These are phyloP conservation scores for Dunckerocampus dactyliophorus DNA, from an alignment of 2,113 vertebrate species.

Conservation along the genomic window DNA sequence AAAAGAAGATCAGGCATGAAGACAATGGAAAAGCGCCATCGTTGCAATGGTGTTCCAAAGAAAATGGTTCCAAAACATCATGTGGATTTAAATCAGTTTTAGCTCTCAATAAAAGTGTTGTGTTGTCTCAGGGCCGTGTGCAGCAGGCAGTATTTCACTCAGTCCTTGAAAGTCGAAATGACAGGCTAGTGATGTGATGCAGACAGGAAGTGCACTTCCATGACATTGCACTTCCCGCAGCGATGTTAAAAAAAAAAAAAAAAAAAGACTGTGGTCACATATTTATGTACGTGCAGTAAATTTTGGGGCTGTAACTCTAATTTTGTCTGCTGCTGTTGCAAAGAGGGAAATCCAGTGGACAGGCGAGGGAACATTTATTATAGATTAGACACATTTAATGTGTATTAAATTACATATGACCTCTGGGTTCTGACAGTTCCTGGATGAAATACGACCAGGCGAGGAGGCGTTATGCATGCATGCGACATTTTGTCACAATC, in stretches of 20 bases:
- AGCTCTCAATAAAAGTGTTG: neutral
- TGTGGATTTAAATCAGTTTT: neutral
- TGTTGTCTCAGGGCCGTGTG: neutral
- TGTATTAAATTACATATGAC: constrained; percentile 46
- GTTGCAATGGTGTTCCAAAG: neutral
- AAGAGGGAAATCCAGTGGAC: constrained; percentile 12
- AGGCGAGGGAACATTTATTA: constrained; percentile 34
- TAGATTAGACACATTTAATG: constrained; percentile 44
- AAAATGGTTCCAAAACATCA: too few relatives aligned
- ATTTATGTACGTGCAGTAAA: neutral
- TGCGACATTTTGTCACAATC: constrained; percentile 5
- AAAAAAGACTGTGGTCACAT: constrained; percentile 24
- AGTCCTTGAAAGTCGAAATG: neutral
- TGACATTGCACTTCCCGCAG: neutral
- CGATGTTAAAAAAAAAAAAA: neutral
- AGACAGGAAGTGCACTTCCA: neutral
- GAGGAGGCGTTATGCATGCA: constrained; percentile 19
- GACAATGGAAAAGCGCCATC: constrained; percentile 8
- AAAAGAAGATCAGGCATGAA: constrained; percentile 14
- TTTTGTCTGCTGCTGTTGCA: constrained; percentile 19
- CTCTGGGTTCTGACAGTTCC: constrained; percentile 21
- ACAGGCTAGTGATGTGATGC: neutral
- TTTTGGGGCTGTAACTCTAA: constrained; percentile 7
- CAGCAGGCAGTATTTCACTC: neutral
- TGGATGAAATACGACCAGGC: constrained; percentile 43